Evolutionary conservation across 2,888 invertebrate species (phyloP), one percentile per base, ranked within the genome.

Genomic region (Entomobrya proxima): DNA sequence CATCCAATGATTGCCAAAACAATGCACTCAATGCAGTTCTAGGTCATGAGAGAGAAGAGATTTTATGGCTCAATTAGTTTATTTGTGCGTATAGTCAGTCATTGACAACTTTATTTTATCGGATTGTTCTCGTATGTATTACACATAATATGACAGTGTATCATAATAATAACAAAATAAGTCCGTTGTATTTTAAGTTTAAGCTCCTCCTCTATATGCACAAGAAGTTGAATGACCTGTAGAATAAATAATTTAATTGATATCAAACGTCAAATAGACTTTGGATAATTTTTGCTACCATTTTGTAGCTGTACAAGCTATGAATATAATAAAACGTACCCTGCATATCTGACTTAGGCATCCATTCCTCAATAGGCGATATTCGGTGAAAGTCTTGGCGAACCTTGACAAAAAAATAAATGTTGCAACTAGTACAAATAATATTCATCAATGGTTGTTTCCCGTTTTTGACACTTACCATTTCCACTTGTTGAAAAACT

Each of bases 401-500:
- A 27, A 90, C 88, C 91, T n/a, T 91, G 83, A 1, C 81, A 72
- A 7, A 11, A 52, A 37, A 24, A 18, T 21, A 47, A 47, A 44
- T 81, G n/a, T 9, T 4, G n/a, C n/a, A 64, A 18, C 7, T 61
- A 24, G 37, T 64, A 4, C 18, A 32, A 35, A n/a, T 32, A 9
- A 9, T 9, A 27, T n/a, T 35, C n/a, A 55, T 32, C 37, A 21
- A 18, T 55, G 21, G 24, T 3, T 24, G 55, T 15, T 64, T 64
- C 3, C 9, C n/a, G n/a, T 27, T 24, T 55, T n/a, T n/a, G 9
- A 40, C 44, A 52, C 78, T 90, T 91, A 97, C 95, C 93, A 94
- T 94, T 92, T 96, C 96, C 79, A 95, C 96, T 89, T 92, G 92
- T 69, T 92, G 91, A 90, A 97, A 94, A 90, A 96, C 96, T 91